Conservation (phyloP, 2,888 invertebrate genomes). For the Hyalella azteca region DNA sequence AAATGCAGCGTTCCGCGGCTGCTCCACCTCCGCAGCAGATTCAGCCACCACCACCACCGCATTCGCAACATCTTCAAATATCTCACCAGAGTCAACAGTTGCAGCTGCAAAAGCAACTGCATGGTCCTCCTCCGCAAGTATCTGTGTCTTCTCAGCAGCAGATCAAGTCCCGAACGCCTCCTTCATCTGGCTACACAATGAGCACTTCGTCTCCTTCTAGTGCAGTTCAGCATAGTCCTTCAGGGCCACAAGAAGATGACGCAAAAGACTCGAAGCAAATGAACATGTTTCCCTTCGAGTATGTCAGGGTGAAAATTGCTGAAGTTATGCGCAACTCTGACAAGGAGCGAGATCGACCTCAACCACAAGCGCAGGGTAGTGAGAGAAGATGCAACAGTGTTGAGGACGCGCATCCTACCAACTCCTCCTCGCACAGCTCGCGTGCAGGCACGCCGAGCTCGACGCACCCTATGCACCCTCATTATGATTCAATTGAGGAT, state of each 20-base stretch:
- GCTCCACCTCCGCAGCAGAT: background rate
- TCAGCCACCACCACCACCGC: background rate
- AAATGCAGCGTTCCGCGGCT: background rate
- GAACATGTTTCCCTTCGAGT: slow-evolving; percentile 46
- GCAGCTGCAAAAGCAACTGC: slow-evolving; percentile 31
- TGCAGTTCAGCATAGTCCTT: background rate
- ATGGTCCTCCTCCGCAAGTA: slow-evolving; percentile 7
- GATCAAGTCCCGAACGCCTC: background rate
- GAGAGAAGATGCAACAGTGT: background rate
- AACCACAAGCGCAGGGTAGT: background rate
- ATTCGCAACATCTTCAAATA: slow-evolving; percentile 25
- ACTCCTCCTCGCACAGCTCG: background rate
- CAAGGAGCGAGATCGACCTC: background rate
- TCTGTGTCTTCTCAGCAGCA: slow-evolving; percentile 6
- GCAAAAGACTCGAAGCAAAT: background rate
- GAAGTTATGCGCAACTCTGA: slow-evolving; percentile 51
- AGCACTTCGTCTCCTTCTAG: background rate
- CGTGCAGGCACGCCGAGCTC: slow-evolving; percentile 10
- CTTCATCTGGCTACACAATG: background rate
- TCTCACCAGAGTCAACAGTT: slow-evolving; percentile 16
- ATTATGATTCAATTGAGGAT: slow-evolving; percentile 46
- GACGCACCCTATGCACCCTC: slow-evolving; percentile 32
- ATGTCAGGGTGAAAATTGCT: slow-evolving; percentile 53
- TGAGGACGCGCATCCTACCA: background rate
- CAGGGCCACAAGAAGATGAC: background rate